phyloP scores from a whole-genome alignment of 2,113 vertebrate genomes.

The Amphiprion percula region DNA sequence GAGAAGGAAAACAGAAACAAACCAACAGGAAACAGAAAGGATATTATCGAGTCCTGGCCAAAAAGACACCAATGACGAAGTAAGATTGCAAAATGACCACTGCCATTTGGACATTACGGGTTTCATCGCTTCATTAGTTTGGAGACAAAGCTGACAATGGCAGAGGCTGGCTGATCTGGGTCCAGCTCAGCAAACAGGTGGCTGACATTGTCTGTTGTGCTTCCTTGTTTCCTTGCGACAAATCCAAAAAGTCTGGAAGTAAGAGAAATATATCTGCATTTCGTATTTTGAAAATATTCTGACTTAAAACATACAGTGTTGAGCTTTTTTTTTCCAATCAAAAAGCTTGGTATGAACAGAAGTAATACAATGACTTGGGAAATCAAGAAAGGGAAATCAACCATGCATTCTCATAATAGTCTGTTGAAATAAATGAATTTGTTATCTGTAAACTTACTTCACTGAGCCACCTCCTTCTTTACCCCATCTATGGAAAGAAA shows the following conservation, averaged over 20 bases:
- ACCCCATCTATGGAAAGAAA: constrained; percentile 84
- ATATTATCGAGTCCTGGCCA: constrained; percentile 60
- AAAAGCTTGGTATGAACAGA: not conserved
- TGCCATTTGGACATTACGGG: not conserved
- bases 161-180: constrained; percentile 91
- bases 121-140: constrained; percentile 96
- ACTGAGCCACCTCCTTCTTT: constrained; percentile 86
- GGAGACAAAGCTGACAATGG: constrained; percentile 95
- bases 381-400: no score
- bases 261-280: not conserved
- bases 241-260: constrained; percentile 94
- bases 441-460: constrained; percentile 79
- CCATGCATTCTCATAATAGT: not conserved
- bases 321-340: no score
- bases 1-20: constrained; percentile 43
- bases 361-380: no score
- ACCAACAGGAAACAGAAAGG: constrained; percentile 54
- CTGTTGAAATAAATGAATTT: no score
- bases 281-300: not conserved
- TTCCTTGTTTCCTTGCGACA: constrained; percentile 97
- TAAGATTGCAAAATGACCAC: constrained; percentile 52
- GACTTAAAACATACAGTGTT: not conserved
- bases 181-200: constrained; percentile 98
- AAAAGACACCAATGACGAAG: constrained; percentile 61
- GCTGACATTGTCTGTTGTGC: constrained; percentile 97